Evolutionary conservation across 2,797 vertebrate species (phyloP).

Genomic region (Macropus fuliginosus): DNA sequence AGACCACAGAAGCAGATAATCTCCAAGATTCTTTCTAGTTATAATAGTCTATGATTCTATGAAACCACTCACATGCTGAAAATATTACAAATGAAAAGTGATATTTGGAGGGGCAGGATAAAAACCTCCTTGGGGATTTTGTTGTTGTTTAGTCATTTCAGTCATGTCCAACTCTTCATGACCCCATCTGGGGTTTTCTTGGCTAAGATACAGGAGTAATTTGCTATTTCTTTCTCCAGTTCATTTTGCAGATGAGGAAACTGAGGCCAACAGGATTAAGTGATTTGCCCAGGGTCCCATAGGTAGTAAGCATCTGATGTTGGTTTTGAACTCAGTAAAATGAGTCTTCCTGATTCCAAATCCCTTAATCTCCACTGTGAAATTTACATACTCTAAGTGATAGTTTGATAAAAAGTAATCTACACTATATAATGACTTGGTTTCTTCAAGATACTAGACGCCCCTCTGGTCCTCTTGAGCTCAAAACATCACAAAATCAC

Average conservation of each 20-base stretch:
- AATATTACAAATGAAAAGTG: not conserved
- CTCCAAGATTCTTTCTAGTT: not conserved
- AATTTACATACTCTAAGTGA: not conserved
- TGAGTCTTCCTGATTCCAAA: not conserved
- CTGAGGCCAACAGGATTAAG: not conserved
- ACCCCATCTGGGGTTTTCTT: not conserved
- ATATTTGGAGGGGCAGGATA: not conserved
- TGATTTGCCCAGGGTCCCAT: not conserved
- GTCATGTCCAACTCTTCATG: not conserved
- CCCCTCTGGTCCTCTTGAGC: not conserved
- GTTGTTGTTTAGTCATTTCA: not conserved
- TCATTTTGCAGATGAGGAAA: not conserved
- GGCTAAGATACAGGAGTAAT: not conserved
- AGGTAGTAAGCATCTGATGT: not conserved
- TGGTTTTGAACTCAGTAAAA: not conserved
- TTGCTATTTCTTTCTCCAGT: not conserved
- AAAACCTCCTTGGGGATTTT: not conserved
- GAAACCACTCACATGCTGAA: not conserved
- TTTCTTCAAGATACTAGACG: not conserved
- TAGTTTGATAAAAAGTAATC: not conserved
- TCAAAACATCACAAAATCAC: not conserved
- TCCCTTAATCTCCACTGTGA: not conserved
- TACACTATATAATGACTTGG: not conserved
- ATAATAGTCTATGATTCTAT: not conserved
- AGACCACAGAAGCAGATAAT: not conserved